Base-by-base conservation (phyloP, 2,797 vertebrate species). In the Lacerta viridis region DNA sequence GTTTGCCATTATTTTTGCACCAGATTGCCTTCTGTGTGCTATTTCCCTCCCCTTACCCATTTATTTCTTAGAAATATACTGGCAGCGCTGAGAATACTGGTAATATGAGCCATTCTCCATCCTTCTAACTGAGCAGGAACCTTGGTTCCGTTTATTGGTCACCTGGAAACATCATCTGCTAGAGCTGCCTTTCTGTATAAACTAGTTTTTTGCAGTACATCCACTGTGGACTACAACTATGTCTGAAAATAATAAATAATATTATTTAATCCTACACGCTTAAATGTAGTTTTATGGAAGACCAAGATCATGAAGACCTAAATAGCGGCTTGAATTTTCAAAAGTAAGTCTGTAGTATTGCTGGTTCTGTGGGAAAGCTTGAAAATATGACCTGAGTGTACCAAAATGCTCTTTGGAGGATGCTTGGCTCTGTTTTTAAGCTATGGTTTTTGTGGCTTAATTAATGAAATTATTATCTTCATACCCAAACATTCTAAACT, bases 201-300 rank as follows among this genome's bases (percentile, higher is more conserved):
- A 76, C 66, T 4, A 72, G 0, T 92, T 85, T 85, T 85, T 18
- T 82, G 0, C 17, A 64, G 5, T 83, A 59, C 33, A 7, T 85
- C 46, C 33, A 72, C 15, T 79, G 11, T 61, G 50, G 29, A 41
- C 69, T 66, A 9, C 69, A 74, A 29, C 86, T 75, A 7, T 85
- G 20, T 83, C 78, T 86, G 41, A 39, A 59, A 84, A 75, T 83
- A 83, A 83, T 43, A n/a, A 55, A 18, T 13, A 59, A 23, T 27
- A 61, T 27, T 68, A n/a, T 69, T 43, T n/a, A 77, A 88, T 88
- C 59, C 17, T 75, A 69, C 59, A 68, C 27, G 11, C 69, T 81
- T 89, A 85, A 81, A 85, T 89, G 18, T 81, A 36, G 80, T 85
- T 89, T 85, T 89, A 69, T 89, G 85, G 83, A 89, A 89, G 88